Evolutionary conservation across 2,113 vertebrate species (phyloP).

Genomic region (Atherinomorus stipes): DNA sequence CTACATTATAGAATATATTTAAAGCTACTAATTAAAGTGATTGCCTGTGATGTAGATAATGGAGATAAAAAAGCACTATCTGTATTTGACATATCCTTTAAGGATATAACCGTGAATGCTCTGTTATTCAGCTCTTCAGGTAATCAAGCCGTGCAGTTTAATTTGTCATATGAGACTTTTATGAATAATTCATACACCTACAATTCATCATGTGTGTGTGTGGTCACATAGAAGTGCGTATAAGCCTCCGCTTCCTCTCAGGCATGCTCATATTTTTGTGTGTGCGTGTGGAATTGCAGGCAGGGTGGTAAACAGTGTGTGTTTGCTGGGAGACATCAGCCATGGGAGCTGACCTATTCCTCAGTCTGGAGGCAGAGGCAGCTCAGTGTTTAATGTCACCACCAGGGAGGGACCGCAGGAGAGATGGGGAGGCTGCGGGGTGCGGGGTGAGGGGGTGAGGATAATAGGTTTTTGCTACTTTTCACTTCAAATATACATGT

Average conservation of each 20-base stretch:
- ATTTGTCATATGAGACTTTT: constrained; percentile 39
- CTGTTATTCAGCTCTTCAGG: constrained; percentile 52
- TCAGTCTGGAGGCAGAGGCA: constrained; percentile 68
- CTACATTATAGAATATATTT: neutral
- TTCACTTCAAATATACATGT: constrained; percentile 25
- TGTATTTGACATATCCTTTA: neutral
- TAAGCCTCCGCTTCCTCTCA: constrained; percentile 14
- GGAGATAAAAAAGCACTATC: neutral
- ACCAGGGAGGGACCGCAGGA: constrained; percentile 59
- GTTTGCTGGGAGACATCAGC: constrained; percentile 62
- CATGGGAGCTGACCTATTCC: constrained; percentile 78
- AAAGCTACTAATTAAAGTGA: neutral
- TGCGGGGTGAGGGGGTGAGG: neutral
- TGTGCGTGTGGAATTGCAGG: constrained; percentile 24
- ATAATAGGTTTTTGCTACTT: constrained; percentile 18
- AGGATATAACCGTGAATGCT: neutral
- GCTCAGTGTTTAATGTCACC: constrained; percentile 77
- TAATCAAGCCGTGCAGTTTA: constrained; percentile 43
- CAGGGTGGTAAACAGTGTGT: constrained; percentile 65
- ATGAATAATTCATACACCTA: constrained; percentile 58
- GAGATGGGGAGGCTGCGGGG: neutral
- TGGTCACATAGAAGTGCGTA: neutral
- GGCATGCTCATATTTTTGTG: constrained; percentile 7
- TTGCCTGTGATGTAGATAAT: neutral
- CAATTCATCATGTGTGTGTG: constrained; percentile 13